Evolutionary conservation across 2,888 invertebrate genomes (phyloP), one percentile per base, ranked within the genome.

Genomic region (Chrysolina haemoptera): DNA sequence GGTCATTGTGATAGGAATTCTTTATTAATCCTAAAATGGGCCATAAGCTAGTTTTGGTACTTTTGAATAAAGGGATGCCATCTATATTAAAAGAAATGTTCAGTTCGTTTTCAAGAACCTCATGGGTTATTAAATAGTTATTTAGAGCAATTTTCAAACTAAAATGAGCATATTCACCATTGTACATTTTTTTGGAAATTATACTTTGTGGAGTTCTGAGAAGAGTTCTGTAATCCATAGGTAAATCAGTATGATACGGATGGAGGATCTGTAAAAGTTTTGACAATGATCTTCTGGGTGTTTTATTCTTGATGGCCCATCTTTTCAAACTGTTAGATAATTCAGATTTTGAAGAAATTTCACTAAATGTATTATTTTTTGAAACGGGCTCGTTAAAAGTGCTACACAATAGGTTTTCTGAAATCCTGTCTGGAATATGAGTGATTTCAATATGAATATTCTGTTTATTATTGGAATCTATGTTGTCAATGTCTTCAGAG

Each of bases 11-110:
- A 18, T 63, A 27, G 40, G 41, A 20, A 18, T 70, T 53, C 20
- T 73, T 73, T n/a, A 73, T 43, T 3, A 73, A 16, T 70, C 68
- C 69, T 48, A 70, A 50, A 46, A 73, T 73, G 14, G n/a, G n/a
- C n/a, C n/a, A n/a, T n/a, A n/a, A n/a, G 20, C 20, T 64, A 59
- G 14, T 43, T 10, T 27, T 48, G 22, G 69, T 72, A 6, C 70
- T 70, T 27, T 27, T 27, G 22, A 59, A 72, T 6, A 68, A 18
- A 43, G 68, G 72, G 14, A 70, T 41, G 11, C 72, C 68, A 72
- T 72, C 68, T 40, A 70, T 59, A 35, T 72, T 70, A 35, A 71
- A 50, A 53, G 22, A 11, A 20, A 48, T 40, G 48, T 43, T 18
- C n/a, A 68, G 22, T n/a, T 40, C 59, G 14, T 53, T 18, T 14